Base-by-base conservation (phyloP, 1,140 invertebrate species). In the Leptonema lineaticorne region DNA sequence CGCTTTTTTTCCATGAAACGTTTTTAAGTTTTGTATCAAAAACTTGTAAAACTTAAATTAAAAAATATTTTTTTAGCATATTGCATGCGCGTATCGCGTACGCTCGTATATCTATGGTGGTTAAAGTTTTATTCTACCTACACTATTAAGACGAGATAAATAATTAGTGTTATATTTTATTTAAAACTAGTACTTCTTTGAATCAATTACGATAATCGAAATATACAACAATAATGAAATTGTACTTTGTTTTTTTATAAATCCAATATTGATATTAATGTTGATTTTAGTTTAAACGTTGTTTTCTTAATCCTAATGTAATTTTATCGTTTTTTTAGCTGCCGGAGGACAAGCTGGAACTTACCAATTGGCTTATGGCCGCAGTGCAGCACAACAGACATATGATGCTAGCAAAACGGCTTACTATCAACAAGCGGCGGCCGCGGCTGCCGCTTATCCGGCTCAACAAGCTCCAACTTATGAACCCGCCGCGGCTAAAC, bases 361-460 rank as follows among this genome's bases (percentile, higher is more conserved):
- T 5, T 72, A 72, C 60, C 71, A 72, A 65, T 28, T 72, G 41
- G 65, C 80, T 16, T 81, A 82, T 75, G 81, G 80, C 0, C 81
- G 81, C 71, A 81, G 84, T 50, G 81, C 83, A 37, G 84, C 84
- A 5, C 79, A 79, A 48, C 81, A 79, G 26, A 79, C 79, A 14
- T 82, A 83, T 76, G 81, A 82, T 76, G 80, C 81, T 16, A 81
- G 86, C 63, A 87, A 87, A 58, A 87, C 85, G 60, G 87, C 86
- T 0, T 89, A 89, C 73, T 88, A 88, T 76, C 88, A 87, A 74
- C 89, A 90, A 73, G 86, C 88, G 9, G 88, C 86, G 8, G 83
- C 87, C 8, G 83, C 88, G 8, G 87, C 87, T 1, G 87, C 88
- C 41, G 86, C 87, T 56, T 90, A 90, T 72, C 90, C 91, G 74